A percentile compares a stretch with the other conserved stretches of the same genome.
Conservation (phyloP, 2,797 vertebrate species). For the Myiotriccus ornatus region DNA sequence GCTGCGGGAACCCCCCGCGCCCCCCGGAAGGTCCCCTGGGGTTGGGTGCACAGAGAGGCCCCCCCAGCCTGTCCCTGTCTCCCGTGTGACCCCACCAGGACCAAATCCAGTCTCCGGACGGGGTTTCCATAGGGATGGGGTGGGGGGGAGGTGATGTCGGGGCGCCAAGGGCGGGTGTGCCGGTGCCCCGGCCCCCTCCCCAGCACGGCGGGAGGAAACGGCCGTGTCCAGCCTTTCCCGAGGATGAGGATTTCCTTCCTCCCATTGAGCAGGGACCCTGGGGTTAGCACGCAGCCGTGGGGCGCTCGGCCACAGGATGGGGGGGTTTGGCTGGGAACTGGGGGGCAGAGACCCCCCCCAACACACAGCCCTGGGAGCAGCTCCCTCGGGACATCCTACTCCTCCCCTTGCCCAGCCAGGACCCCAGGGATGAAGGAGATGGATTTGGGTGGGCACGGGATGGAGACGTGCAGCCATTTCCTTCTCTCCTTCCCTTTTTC, state of each 20-base stretch:
- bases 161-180: background rate
- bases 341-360: background rate
- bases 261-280: conserved; percentile 44
- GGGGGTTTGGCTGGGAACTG: background rate
- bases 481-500: background rate
- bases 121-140: background rate
- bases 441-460: background rate
- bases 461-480: background rate
- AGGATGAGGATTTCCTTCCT: conserved; percentile 65
- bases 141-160: background rate
- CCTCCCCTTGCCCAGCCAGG: background rate
- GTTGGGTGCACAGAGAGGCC: background rate
- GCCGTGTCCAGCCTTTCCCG: conserved; percentile 52
- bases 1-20: background rate
- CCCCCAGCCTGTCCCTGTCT: background rate
- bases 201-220: conserved; percentile 6
- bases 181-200: background rate
- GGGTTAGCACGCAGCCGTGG: conserved; percentile 32
- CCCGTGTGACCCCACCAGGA: background rate
- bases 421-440: background rate
- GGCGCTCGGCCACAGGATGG: background rate
- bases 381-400: background rate
- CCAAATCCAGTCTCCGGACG: accelerated
- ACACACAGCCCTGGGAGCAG: too few species aligned
- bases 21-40: background rate